Conservation (phyloP, 2,888 invertebrate species). For the Nomada fucata region DNA sequence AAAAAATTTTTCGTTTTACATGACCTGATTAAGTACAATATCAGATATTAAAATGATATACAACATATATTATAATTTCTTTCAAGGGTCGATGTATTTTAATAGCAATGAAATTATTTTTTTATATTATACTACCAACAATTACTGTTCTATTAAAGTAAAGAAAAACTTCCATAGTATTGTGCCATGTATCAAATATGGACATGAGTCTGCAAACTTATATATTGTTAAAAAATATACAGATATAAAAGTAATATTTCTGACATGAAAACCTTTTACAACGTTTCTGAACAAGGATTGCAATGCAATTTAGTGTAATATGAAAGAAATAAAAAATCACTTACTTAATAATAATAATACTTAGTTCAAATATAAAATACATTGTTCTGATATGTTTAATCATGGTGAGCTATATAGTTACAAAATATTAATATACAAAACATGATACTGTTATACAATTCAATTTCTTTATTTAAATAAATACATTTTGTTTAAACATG, state of each 20-base stretch:
- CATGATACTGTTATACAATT: background rate
- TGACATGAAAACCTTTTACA: conserved; percentile 18
- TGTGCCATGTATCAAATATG: conserved; percentile 52
- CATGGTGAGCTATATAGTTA: background rate
- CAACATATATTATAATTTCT: conserved; percentile 47
- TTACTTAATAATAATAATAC: conserved; percentile 2
- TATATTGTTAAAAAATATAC: conserved; percentile 31
- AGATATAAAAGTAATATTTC: conserved; percentile 30
- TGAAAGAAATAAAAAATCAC: conserved; percentile 10
- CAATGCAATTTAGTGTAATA: conserved; percentile 31
- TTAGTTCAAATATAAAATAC: conserved; percentile 7
- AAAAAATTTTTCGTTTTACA: conserved; percentile 21
- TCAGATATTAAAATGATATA: conserved; percentile 40
- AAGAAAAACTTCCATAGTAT: conserved; percentile 28
- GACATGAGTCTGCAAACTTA: conserved; percentile 32
- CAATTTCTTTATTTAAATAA: background rate
- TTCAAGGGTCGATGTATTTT: conserved; percentile 54
- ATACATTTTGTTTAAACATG: background rate
- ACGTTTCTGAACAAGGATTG: conserved; percentile 8
- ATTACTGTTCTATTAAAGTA: conserved; percentile 13
- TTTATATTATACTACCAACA: conserved; percentile 46
- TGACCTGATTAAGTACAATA: conserved; percentile 53
- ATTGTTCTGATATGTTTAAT: conserved; percentile 7
- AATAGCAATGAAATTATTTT: conserved; percentile 57
- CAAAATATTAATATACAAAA: background rate